Evolutionary conservation across 2,113 vertebrate genomes (phyloP).

Genomic region (Callospermophilus lateralis): DNA sequence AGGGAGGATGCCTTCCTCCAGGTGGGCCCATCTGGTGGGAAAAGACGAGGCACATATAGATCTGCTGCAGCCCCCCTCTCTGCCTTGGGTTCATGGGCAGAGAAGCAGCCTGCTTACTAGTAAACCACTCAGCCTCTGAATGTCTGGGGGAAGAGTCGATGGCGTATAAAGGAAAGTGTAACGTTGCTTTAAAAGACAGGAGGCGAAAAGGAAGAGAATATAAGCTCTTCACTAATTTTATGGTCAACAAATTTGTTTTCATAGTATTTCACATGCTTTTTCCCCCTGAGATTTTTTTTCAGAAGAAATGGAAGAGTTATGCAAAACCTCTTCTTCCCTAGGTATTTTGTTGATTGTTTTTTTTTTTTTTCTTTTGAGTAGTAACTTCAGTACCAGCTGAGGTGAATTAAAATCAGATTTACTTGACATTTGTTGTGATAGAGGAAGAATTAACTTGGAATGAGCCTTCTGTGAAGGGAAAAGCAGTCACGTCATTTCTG

Average conservation of each 20-base stretch:
- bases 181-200: neutral
- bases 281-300: neutral
- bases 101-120: neutral
- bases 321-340: neutral
- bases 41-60: neutral
- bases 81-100: accelerated
- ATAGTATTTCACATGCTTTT: neutral
- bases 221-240: neutral
- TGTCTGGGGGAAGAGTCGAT: neutral
- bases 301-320: slow-evolving; percentile 32
- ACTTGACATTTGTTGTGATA: neutral
- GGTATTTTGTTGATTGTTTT: slow-evolving; percentile 11
- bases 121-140: neutral
- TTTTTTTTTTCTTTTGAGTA: neutral
- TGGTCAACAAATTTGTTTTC: slow-evolving; percentile 13
- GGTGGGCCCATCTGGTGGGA: neutral
- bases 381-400: slow-evolving; percentile 30
- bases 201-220: slow-evolving; percentile 13
- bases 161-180: neutral
- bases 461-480: neutral
- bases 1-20: neutral
- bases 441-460: neutral
- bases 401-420: slow-evolving; percentile 56
- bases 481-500: neutral
- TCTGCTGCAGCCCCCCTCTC: neutral